Percentiles rank a stretch among this genome's conserved stretches.
Conservation (phyloP, 2,888 invertebrate genomes). For the Aplocera efformata region DNA sequence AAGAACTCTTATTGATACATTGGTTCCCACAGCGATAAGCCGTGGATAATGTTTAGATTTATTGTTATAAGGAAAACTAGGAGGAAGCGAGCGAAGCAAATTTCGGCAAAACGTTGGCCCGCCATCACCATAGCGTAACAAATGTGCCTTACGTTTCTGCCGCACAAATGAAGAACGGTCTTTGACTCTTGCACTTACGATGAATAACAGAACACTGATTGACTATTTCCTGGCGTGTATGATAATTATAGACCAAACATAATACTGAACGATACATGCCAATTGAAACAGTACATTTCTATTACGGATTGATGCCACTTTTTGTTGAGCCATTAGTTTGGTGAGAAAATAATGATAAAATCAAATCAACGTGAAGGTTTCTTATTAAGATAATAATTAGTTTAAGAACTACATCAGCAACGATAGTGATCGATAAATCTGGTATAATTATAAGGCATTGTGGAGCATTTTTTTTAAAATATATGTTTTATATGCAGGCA, state of each 20-base stretch:
- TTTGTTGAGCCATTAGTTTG: constrained; percentile 28
- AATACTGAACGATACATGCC: constrained; percentile 42
- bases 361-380: constrained; percentile 34
- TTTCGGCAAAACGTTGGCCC: constrained; percentile 32
- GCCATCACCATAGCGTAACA: constrained; percentile 56
- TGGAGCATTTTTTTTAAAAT: too few relatives aligned
- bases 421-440: too few relatives aligned
- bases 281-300: constrained; percentile 41
- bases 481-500: too few relatives aligned
- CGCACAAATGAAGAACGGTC: constrained; percentile 55
- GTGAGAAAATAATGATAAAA: constrained; percentile 37
- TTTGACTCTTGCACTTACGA: constrained; percentile 51
- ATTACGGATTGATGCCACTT: constrained; percentile 39
- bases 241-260: constrained; percentile 40
- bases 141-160: constrained; percentile 50
- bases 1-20: constrained; percentile 24
- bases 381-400: neutral
- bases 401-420: too few relatives aligned
- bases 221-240: constrained; percentile 48
- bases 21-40: constrained; percentile 24
- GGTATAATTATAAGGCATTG: too few relatives aligned
- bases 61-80: constrained; percentile 25
- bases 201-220: constrained; percentile 54
- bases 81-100: constrained; percentile 33
- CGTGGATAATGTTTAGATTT: constrained; percentile 19